Evolutionary conservation across 2,113 vertebrate genomes (phyloP).

Genomic region (Rhodinocichla rosea): DNA sequence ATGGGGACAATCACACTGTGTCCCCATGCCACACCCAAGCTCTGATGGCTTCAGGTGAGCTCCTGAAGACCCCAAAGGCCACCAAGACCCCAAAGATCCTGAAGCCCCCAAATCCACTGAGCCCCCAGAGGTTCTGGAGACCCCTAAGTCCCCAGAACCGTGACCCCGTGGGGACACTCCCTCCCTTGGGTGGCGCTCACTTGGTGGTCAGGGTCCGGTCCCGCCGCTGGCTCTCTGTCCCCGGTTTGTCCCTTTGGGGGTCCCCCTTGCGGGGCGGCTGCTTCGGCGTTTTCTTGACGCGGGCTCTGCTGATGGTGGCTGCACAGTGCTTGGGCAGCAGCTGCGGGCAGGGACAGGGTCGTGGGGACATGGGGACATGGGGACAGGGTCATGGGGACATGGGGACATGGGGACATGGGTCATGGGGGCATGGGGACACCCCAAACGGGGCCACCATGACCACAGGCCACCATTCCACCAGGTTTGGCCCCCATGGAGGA

Average conservation of each 20-base stretch:
- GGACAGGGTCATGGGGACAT: accelerated
- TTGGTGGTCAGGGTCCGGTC: constrained; percentile 85
- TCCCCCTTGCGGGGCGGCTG: constrained; percentile 79
- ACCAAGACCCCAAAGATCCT: no score
- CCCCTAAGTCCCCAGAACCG: not conserved
- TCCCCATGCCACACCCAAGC: no score
- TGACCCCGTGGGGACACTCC: not conserved
- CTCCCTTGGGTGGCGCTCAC: constrained; percentile 44
- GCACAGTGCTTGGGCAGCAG: constrained; percentile 88
- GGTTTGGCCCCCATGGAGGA: not conserved
- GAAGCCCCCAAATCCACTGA: not conserved
- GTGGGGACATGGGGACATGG: accelerated
- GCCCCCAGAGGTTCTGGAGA: not conserved
- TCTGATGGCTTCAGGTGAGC: not conserved
- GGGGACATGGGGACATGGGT: accelerated
- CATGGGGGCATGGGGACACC: accelerated
- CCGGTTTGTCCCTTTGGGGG: constrained; percentile 84
- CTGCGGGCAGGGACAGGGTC: constrained; percentile 14
- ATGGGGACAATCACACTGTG: not conserved
- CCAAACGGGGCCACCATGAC: accelerated
- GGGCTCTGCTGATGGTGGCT: constrained; percentile 85
- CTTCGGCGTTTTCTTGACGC: constrained; percentile 82
- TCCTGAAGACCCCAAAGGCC: not conserved
- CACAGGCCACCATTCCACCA: accelerated
- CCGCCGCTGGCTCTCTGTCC: constrained; percentile 87